phyloP scores from a whole-genome alignment of 2,888 invertebrate genomes.

The Steromphala cineraria region DNA sequence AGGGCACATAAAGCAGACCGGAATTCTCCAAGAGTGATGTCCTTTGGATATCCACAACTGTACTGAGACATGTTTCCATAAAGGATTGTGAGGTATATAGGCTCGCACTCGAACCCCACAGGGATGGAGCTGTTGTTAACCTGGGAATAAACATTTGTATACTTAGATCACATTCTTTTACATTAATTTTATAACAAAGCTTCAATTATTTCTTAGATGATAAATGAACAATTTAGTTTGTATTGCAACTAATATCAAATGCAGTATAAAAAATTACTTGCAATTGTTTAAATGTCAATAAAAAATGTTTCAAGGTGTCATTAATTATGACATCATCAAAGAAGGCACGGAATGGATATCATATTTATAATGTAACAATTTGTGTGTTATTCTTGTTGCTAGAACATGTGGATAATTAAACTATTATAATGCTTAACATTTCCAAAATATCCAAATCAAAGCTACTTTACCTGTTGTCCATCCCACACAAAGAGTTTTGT shows the following conservation, averaged over 20 bases:
- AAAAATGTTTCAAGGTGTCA: not conserved
- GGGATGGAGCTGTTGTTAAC: slow-evolving; percentile 53
- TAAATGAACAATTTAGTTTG: not conserved
- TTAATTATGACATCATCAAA: no score
- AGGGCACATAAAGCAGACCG: slow-evolving; percentile 50
- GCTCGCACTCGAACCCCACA: slow-evolving; percentile 58
- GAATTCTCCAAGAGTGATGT: slow-evolving; percentile 52
- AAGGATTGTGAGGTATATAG: slow-evolving; percentile 60
- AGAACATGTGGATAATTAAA: no score
- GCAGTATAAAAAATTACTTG: no score
- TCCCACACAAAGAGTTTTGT: slow-evolving; percentile 70
- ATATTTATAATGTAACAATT: no score
- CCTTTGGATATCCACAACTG: slow-evolving; percentile 37
- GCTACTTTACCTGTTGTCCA: slow-evolving; percentile 53
- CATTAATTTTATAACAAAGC: no score
- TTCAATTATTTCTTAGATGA: not conserved
- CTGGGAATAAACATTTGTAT: no score
- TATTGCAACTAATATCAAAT: no score
- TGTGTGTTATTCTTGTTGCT: no score
- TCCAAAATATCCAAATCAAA: no score
- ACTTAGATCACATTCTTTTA: no score
- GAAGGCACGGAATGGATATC: no score
- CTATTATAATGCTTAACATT: no score
- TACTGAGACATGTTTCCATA: slow-evolving; percentile 48
- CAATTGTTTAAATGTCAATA: not conserved